A percentile compares a stretch with the other conserved stretches of the same genome.
phyloP scores from a whole-genome alignment of 2,797 vertebrate species.

The Ataeniobius toweri region DNA sequence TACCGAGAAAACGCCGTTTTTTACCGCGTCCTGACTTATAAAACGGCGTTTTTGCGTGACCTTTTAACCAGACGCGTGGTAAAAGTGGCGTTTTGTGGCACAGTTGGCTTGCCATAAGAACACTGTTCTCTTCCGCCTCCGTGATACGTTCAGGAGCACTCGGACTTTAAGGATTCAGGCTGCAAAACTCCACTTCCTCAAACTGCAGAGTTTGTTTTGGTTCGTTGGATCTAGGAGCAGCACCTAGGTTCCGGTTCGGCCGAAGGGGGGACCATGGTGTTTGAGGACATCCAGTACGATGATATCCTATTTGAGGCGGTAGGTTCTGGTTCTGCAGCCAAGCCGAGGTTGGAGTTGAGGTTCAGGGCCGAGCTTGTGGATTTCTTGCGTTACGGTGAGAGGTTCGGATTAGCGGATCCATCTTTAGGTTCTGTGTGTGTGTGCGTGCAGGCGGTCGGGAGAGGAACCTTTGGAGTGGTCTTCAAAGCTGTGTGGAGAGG shows the following conservation, averaged over 20 bases:
- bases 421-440: background rate
- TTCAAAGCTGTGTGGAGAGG: conserved; percentile 96
- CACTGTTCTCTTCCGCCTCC: background rate
- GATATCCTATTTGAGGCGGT: conserved; percentile 96
- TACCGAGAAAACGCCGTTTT: no score
- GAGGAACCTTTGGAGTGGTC: conserved; percentile 97
- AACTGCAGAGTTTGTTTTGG: conserved; percentile 28
- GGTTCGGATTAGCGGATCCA: background rate
- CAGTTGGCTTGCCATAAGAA: background rate
- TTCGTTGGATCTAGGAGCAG: background rate
- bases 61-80: no score
- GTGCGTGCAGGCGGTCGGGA: conserved; percentile 88
- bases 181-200: conserved; percentile 54
- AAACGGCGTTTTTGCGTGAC: no score
- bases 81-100: no score
- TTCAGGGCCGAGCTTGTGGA: background rate
- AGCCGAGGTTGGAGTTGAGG: background rate
- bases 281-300: conserved; percentile 92
- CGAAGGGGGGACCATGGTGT: conserved; percentile 58
- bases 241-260: background rate
- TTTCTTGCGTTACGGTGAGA: background rate
- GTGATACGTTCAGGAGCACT: conserved; percentile 26
- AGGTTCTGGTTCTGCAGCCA: conserved; percentile 48
- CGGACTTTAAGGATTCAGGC: background rate
- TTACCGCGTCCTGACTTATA: no score